These are phyloP conservation scores for Myotis pilosus DNA, from an alignment of 2,797 vertebrate genomes.

Conservation along the genomic window DNA sequence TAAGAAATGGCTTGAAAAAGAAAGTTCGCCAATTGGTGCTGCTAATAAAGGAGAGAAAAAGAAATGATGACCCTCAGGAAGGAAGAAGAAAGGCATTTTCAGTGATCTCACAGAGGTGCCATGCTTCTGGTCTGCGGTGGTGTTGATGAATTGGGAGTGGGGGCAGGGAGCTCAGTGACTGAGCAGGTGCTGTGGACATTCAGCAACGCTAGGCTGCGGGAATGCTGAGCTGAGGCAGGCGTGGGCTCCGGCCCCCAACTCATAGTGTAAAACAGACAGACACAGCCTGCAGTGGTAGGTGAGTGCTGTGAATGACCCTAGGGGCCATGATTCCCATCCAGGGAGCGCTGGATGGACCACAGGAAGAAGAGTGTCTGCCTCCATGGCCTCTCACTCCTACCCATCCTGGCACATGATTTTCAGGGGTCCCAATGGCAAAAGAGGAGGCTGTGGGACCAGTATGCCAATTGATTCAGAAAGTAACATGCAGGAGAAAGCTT, in stretches of 20 bases:
- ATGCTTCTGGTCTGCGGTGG: rapidly evolving
- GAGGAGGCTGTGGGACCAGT: background rate
- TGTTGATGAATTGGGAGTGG: rapidly evolving
- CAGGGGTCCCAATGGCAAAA: background rate
- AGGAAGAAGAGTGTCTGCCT: background rate
- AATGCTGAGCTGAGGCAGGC: background rate
- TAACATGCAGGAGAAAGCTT: background rate
- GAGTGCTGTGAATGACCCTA: background rate
- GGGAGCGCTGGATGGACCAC: background rate
- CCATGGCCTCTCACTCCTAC: background rate
- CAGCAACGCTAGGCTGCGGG: rapidly evolving
- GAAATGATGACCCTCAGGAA: background rate
- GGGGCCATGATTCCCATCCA: background rate
- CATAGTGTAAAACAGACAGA: rapidly evolving
- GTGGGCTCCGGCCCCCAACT: background rate
- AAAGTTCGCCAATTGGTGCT: background rate
- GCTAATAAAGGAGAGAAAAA: background rate
- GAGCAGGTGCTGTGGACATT: background rate
- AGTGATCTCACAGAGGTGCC: background rate
- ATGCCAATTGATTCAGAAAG: background rate
- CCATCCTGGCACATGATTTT: background rate
- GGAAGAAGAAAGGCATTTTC: background rate
- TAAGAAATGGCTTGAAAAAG: background rate
- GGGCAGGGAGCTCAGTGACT: background rate
- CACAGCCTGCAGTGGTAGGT: background rate